Evolutionary conservation across 2,797 vertebrate species (phyloP).

Genomic region (Astyanax mexicanus): DNA sequence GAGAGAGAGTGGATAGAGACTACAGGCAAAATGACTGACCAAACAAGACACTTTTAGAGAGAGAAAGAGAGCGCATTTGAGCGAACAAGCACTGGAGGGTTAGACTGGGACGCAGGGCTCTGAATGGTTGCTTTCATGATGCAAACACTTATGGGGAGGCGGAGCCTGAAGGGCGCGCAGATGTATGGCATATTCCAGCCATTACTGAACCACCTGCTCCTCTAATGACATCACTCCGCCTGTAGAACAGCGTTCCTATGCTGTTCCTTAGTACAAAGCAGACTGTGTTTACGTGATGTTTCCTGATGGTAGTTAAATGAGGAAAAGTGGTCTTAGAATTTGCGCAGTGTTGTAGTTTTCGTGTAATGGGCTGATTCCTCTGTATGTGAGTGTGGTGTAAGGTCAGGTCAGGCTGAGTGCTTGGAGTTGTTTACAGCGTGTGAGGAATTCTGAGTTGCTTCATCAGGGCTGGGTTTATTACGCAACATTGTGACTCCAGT

Average conservation of each 20-base stretch:
- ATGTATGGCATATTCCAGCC: not conserved
- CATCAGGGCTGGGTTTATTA: not conserved
- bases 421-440: not conserved
- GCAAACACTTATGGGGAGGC: not conserved
- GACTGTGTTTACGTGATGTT: no score
- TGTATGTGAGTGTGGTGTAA: no score
- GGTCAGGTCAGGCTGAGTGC: no score
- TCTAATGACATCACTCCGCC: not conserved
- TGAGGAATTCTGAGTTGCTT: not conserved
- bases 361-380: no score
- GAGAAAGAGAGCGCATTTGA: not conserved
- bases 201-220: not conserved
- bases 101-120: not conserved
- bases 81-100: conserved; percentile 40
- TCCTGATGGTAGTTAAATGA: no score
- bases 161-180: not conserved
- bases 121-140: not conserved
- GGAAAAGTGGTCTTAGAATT: no score
- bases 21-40: conserved; percentile 13
- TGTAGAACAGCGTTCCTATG: not conserved
- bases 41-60: conserved; percentile 52
- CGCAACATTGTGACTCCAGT: not conserved
- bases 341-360: no score
- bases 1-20: not conserved
- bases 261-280: not conserved